Conservation (phyloP, 2,113 vertebrate genomes). For the Prunella himalayana region DNA sequence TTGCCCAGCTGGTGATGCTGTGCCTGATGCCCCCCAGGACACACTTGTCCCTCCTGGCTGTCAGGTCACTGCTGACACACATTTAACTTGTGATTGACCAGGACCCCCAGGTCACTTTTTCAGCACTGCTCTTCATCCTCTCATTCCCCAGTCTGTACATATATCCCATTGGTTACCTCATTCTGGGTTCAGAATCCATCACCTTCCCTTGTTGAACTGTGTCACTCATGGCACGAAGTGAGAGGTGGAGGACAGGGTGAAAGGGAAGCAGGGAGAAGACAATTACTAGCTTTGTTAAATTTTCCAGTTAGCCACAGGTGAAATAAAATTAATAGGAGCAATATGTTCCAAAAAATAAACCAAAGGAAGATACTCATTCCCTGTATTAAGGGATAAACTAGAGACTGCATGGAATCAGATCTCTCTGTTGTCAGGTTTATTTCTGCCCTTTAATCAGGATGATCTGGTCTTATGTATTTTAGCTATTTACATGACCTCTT, state of each 20-base stretch:
- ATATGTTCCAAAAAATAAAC: not conserved
- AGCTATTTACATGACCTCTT: not conserved
- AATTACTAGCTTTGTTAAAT: not conserved
- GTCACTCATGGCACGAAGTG: not conserved
- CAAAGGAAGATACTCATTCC: not conserved
- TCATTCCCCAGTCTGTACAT: not conserved
- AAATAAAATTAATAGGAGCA: not conserved
- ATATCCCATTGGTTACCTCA: not conserved
- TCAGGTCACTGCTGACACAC: not conserved
- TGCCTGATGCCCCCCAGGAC: not conserved
- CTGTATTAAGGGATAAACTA: not conserved
- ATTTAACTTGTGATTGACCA: fast-evolving
- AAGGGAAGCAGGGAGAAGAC: not conserved
- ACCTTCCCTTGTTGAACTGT: not conserved
- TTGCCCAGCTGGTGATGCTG: fast-evolving
- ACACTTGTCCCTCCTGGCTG: fast-evolving
- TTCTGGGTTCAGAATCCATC: not conserved
- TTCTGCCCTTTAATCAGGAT: not conserved
- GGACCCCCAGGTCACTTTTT: fast-evolving
- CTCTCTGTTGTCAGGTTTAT: not conserved
- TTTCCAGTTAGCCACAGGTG: not conserved
- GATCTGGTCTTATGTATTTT: not conserved
- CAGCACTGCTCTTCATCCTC: no score
- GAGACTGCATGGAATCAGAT: not conserved
- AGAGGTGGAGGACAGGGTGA: not conserved